Base-by-base conservation (phyloP, 2,888 invertebrate genomes). In the Acanthacorydalis orientalis region DNA sequence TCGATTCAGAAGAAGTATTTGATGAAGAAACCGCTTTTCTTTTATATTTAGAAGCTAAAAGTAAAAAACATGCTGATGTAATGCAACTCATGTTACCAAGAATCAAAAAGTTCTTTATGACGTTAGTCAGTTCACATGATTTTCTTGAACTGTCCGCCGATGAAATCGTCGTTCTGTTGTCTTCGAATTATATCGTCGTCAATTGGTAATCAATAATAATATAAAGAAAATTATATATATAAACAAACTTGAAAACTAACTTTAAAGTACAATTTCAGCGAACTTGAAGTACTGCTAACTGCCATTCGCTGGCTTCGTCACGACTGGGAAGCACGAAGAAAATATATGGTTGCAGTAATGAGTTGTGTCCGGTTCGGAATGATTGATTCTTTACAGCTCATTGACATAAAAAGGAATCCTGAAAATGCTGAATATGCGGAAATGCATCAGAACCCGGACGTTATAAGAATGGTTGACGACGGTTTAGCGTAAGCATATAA, bases 211-310 rank as follows among this genome's bases (percentile, higher is more conserved):
- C 42, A 9, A 15, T 31, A 34, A 9, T 15, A 44, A 14, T 44
- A 31, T 14, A 14, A 14, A 11, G 34, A 6, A 35, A 34, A n/a
- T 12, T 35, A 35, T 43, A 43, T 43, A 33, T n/a, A n/a, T 33
- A 34, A 12, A 23, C 23, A 23, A 23, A 23, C 23, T 23, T 23
- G 23, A 23, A 23, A 23, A 23, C 23, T 23, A 23, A 23, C 23
- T 31, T 43, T 12, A 49, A 39, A 7, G 16, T 41, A 11, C 12
- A 51, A 53, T 51, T 55, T 23, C 51, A 75, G 77, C 56, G 83
- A 83, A 64, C 77, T 81, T 68, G 82, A 86, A 64, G 76, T 86
- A 0, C 72, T 85, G 39, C 84, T 87, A 82, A 76, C 85, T 0
- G 86, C 80, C 0, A 79, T 86, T 0, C 72, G 86, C 15, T 88